These are phyloP conservation scores for Pseudanteris insignis DNA, from an alignment of 2,888 invertebrate species.

Conservation along the genomic window DNA sequence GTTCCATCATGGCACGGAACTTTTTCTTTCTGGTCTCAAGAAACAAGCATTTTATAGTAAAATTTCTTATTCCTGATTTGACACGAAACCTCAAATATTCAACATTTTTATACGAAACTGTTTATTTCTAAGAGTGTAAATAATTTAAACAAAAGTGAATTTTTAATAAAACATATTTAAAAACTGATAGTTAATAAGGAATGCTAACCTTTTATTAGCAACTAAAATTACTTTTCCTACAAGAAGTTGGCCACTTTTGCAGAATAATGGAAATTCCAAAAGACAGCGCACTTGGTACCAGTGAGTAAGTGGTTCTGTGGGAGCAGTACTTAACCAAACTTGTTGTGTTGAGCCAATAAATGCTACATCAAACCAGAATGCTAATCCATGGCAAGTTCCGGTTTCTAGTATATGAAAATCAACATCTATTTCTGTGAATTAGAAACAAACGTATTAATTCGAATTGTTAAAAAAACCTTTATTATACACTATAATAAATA, in stretches of 20 bases:
- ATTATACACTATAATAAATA: too few relatives aligned
- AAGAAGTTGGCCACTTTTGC: constrained; percentile 91
- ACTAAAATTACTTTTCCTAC: constrained; percentile 87
- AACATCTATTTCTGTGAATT: constrained; percentile 85
- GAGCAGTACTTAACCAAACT: constrained; percentile 97
- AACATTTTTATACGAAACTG: too few relatives aligned
- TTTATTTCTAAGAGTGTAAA: too few relatives aligned
- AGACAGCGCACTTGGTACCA: constrained; percentile 99
- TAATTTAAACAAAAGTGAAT: not conserved
- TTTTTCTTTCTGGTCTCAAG: too few relatives aligned
- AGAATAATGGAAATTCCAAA: constrained; percentile 91
- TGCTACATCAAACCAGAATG: constrained; percentile 99
- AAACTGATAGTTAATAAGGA: not conserved
- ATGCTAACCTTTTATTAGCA: constrained; percentile 89
- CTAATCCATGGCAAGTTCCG: constrained; percentile 95
- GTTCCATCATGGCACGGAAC: too few relatives aligned
- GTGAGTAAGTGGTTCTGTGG: constrained; percentile 97
- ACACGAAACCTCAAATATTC: too few relatives aligned
- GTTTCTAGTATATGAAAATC: constrained; percentile 92
- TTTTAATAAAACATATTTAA: not conserved
- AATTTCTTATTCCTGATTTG: not conserved
- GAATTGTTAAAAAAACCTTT: not conserved
- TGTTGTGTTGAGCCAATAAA: constrained; percentile 90
- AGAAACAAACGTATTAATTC: too few relatives aligned
- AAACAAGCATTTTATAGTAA: too few relatives aligned